Conservation (phyloP, 2,797 vertebrate genomes). For the Chelidonichthys spinosus region DNA sequence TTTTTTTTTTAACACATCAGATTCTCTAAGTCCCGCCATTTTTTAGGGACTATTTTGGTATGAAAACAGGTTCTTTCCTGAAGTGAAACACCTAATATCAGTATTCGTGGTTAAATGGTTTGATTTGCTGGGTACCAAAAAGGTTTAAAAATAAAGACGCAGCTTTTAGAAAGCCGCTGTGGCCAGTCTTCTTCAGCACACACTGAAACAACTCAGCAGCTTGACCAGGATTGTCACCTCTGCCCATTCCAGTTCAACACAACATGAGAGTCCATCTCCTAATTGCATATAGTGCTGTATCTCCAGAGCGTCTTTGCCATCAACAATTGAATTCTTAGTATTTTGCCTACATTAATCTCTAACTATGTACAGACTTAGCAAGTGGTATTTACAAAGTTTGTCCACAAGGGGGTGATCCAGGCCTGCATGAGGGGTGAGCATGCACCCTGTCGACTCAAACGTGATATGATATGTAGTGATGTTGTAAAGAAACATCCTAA, state of each 20-base stretch:
- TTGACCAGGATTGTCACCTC: constrained; percentile 40
- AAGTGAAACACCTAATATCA: not conserved
- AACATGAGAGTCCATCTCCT: constrained; percentile 74
- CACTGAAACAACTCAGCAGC: constrained; percentile 39
- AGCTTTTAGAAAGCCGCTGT: constrained; percentile 2
- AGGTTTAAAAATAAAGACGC: not conserved
- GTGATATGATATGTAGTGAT: constrained; percentile 75
- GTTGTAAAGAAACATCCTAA: constrained; percentile 63
- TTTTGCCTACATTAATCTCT: constrained; percentile 76
- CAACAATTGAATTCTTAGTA: constrained; percentile 75
- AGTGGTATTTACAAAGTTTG: constrained; percentile 87
- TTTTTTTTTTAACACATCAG: not conserved
- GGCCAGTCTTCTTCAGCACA: constrained; percentile 9
- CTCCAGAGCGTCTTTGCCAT: constrained; percentile 74
- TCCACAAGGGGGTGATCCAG: constrained; percentile 83
- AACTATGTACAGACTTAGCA: constrained; percentile 83
- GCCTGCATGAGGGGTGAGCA: constrained; percentile 68
- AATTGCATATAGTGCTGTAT: constrained; percentile 82
- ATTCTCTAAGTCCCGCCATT: not conserved
- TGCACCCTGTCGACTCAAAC: constrained; percentile 62
- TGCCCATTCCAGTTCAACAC: constrained; percentile 59
- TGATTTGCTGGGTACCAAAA: not conserved
- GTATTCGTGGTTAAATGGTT: not conserved
- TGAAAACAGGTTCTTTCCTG: not conserved
- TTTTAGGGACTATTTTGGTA: not conserved